Percentiles rank a stretch among this genome's conserved stretches.
These are phyloP conservation scores for Leptosomus discolor DNA, from an alignment of 2,113 vertebrate genomes.

Conservation along the genomic window DNA sequence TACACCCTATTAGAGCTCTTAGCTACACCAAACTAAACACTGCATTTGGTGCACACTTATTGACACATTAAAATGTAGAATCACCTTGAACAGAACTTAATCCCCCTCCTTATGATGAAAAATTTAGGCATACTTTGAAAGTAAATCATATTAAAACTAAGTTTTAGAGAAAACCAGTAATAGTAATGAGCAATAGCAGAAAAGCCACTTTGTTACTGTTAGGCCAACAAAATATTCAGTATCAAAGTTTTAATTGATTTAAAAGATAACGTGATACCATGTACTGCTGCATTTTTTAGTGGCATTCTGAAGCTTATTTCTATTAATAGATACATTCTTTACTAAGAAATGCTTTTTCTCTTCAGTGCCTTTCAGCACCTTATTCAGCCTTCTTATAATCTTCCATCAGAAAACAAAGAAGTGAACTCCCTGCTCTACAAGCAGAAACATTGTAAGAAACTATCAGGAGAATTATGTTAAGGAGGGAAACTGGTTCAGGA, in stretches of 20 bases:
- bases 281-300: not conserved
- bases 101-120: not conserved
- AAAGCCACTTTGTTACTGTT: not conserved
- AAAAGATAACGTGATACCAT: not conserved
- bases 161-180: not conserved
- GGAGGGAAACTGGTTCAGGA: not conserved
- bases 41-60: not conserved
- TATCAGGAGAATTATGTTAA: not conserved
- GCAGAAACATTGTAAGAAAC: not conserved
- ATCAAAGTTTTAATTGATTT: not conserved
- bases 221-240: not conserved
- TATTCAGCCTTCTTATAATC: not conserved
- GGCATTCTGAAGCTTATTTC: not conserved
- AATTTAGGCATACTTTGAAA: not conserved
- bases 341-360: not conserved
- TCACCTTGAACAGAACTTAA: not conserved
- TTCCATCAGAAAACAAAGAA: not conserved
- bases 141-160: not conserved
- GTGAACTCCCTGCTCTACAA: not conserved
- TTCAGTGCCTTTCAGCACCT: not conserved
- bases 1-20: not conserved
- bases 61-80: not conserved
- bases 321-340: not conserved
- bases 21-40: not conserved
- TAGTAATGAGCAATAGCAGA: not conserved